Evolutionary conservation across 2,113 vertebrate genomes (phyloP), one percentile per base, ranked within the genome.

Genomic region (Chaetops frenatus): DNA sequence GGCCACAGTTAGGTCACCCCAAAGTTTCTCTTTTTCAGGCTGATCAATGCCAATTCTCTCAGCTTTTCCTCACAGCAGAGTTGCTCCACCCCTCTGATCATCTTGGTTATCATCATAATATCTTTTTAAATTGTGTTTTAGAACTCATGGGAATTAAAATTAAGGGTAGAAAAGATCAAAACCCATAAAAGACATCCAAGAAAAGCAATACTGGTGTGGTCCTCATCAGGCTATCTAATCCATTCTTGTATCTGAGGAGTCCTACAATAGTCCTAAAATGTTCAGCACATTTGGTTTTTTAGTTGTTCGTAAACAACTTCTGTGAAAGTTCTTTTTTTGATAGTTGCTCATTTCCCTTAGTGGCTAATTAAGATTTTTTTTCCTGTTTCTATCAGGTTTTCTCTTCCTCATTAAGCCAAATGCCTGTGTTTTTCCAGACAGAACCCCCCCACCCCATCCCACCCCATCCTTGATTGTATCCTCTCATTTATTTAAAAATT

Each of bases 371-470:
- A 71, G 36, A 29, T 3, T 17, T 44, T 44, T 67, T 74, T 44
- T 35, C 15, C 16, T 54, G 7, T 3, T 86, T 72, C 72, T 53
- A 33, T 66, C 42, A 48, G 5, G 5, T 67, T 92, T 92, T 90
- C 28, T 70, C 40, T 91, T 82, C 42, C 22, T 79, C n/a, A 24
- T 21, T 27, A 27, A 82, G 35, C 11, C 38, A 83, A 86, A 53
- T 62, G 25, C 12, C 13, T 0, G 0, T 1, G 1, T 9, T 44
- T 80, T 83, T 45, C 48, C 40, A 54, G 29, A 60, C 4, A 35
- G 33, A 54, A 54, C 9, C 21, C 9, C 27, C 38, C 4, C 8
- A 15, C 9, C 2, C 13, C 8, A 15, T 7, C 2, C 13, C 6
- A 24, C 20, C 8, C 11, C 4, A 3, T 36, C 36, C 38, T 81